phyloP scores from a whole-genome alignment of 2,888 invertebrate species.

The Himalopsyche kuldschensis region DNA sequence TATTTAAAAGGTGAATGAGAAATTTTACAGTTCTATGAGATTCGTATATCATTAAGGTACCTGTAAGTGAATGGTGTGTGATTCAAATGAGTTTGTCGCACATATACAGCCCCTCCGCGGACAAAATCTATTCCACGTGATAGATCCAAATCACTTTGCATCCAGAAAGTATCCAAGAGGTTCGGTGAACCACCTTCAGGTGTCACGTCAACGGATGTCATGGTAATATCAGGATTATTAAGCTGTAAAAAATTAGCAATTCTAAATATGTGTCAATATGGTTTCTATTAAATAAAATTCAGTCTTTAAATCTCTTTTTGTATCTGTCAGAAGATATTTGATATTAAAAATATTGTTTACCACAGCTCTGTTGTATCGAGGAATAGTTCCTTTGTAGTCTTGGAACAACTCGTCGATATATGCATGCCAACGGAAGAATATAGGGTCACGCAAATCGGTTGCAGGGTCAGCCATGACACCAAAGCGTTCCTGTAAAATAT shows the following conservation, averaged over 20 bases:
- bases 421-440: constrained; percentile 85
- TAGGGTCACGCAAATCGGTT: constrained; percentile 83
- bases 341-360: constrained; percentile 44
- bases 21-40: too few relatives aligned
- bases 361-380: constrained; percentile 57
- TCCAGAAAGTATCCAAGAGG: constrained; percentile 73
- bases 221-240: constrained; percentile 62
- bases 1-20: too few relatives aligned
- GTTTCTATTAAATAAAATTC: too few relatives aligned
- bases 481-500: constrained; percentile 65
- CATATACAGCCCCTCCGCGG: constrained; percentile 68
- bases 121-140: constrained; percentile 81
- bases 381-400: constrained; percentile 66
- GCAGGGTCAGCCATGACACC: constrained; percentile 80
- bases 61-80: constrained; percentile 71
- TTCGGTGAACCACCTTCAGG: constrained; percentile 55
- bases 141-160: constrained; percentile 76
- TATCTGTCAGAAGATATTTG: constrained; percentile 45
- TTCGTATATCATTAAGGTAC: constrained; percentile 42
- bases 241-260: constrained; percentile 53
- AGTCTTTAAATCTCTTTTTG: too few relatives aligned
- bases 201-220: constrained; percentile 54
- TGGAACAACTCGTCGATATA: constrained; percentile 76
- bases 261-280: constrained; percentile 48
- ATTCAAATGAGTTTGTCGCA: constrained; percentile 77